Percentiles rank a stretch among this genome's conserved stretches.
Conservation (phyloP, 1,140 invertebrate species). For the Hetaerina americana region DNA sequence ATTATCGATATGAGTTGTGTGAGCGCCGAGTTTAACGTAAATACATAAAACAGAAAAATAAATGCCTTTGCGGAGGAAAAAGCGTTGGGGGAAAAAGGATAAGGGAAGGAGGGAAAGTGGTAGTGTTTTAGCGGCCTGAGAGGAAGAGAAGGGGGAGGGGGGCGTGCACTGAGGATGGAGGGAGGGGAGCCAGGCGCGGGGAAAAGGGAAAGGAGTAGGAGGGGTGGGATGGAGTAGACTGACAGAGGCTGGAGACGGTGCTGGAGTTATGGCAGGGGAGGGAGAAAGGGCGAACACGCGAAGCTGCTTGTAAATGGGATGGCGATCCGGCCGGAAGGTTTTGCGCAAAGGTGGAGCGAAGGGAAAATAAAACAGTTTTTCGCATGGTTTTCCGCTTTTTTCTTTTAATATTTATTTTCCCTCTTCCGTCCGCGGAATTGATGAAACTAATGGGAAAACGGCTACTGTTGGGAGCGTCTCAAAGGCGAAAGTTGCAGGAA, state of each 20-base stretch:
- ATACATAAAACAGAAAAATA: slow-evolving; percentile 1
- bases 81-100: neutral
- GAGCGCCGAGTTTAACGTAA: neutral
- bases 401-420: no score
- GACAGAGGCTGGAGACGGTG: no score
- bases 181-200: no score
- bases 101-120: neutral
- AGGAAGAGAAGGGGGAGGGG: neutral
- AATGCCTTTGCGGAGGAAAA: neutral
- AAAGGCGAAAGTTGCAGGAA: no score
- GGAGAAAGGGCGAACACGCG: neutral
- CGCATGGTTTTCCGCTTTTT: no score
- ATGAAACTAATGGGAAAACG: neutral
- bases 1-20: neutral
- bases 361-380: no score
- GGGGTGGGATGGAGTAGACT: neutral
- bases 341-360: neutral
- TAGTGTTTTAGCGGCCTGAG: neutral
- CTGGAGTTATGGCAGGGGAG: no score
- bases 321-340: neutral
- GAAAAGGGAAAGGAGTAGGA: neutral
- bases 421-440: neutral
- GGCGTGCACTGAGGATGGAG: neutral
- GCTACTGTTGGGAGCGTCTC: no score
- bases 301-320: neutral